Base-by-base conservation (phyloP, 1,140 invertebrate species). In the Ceratina australensis region DNA sequence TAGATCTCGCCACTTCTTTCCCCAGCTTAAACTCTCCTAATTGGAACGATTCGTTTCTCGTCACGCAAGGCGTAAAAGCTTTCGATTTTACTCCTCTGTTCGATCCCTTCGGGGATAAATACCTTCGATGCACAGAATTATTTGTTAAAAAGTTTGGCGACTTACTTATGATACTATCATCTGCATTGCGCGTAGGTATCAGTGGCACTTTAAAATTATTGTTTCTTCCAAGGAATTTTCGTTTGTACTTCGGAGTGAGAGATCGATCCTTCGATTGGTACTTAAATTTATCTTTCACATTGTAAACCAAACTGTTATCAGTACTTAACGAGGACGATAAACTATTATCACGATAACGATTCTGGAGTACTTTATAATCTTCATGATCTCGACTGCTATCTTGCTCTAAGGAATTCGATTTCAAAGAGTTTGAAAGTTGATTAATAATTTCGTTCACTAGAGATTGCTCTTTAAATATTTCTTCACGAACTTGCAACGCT, bases 371-470 rank as follows among this genome's bases (percentile, higher is more conserved):
- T n/a, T 42, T 15, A 52, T 71, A 22, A 54, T 18, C 1, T 50
- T 33, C 13, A 18, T 76, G 20, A 61, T 33, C 1, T 71, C 22
- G 4, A 15, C 2, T n/a, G 5, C 33, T 42, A 42, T 42, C 33
- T 42, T 42, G 33, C 5, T 77, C 57, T 71, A 52, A 28, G n/a
- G 57, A 47, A 24, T 26, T 77, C 3, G 56, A 71, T 20, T 79
- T 78, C 52, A 87, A 67, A 10, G 87, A 81, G 22, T 64, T 82
- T 0, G 89, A 89, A n/a, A 90, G 79, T 61, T 86, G 72, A 72
- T 75, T 83, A 76, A 89, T 89, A 66, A 89, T 87, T 79, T 87
- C 47, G 80, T 81, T 85, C 15, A 89, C 66, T 20, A 89, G 63
- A 68, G 66, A 57, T 28, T 83, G 85, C 57, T 90, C 86, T 47